phyloP scores from a whole-genome alignment of 2,797 vertebrate genomes.

The Eospalax fontanierii region DNA sequence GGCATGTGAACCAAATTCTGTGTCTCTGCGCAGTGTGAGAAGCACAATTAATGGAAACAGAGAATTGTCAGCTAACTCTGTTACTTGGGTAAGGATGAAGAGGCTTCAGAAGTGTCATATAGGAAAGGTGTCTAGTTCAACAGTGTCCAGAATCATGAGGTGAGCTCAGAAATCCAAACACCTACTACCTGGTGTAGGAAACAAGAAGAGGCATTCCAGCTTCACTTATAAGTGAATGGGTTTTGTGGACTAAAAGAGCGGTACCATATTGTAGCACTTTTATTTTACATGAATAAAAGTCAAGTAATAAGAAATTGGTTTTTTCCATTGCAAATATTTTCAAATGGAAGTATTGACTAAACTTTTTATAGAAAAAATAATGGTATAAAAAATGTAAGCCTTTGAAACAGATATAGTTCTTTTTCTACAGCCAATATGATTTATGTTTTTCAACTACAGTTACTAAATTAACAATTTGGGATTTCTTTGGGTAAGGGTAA shows the following conservation, averaged over 20 bases:
- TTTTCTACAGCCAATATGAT: background rate
- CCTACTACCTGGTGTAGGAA: background rate
- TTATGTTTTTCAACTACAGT: background rate
- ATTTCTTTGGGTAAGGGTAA: background rate
- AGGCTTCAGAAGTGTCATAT: background rate
- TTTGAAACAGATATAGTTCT: background rate
- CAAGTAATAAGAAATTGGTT: background rate
- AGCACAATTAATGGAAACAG: background rate
- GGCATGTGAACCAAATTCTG: background rate
- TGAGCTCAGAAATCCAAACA: background rate
- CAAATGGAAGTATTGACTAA: background rate
- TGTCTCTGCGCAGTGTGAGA: background rate
- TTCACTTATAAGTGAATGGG: background rate
- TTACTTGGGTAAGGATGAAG: background rate
- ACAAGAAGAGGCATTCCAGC: background rate
- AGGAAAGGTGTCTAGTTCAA: background rate
- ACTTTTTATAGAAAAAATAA: background rate
- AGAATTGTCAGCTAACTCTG: background rate
- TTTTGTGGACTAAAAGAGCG: background rate
- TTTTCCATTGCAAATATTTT: background rate
- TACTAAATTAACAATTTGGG: background rate
- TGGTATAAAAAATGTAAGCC: background rate
- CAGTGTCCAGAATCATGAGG: background rate
- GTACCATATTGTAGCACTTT: background rate
- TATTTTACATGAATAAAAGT: slow-evolving; percentile 8